A percentile compares a stretch with the other conserved stretches of the same genome.
Conservation (phyloP, 2,113 vertebrate species). For the Suricata suricatta region DNA sequence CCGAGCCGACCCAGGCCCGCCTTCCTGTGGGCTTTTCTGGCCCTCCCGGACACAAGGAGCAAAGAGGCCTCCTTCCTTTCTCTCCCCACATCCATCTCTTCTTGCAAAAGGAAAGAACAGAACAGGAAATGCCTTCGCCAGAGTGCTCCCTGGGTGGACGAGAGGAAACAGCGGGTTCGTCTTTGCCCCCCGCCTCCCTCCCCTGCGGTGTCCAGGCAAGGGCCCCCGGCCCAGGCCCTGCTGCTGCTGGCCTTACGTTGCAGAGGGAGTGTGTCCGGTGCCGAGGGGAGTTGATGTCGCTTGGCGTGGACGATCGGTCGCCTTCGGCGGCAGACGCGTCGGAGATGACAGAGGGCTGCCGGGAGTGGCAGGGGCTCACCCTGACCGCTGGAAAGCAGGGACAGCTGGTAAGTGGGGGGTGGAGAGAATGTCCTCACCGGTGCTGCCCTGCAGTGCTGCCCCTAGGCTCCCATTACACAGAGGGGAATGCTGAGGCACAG, state of each 20-base stretch:
- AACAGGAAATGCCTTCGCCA: slow-evolving; percentile 68
- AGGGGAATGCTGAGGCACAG: rapidly evolving
- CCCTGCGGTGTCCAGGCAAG: neutral
- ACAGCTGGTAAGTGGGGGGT: neutral
- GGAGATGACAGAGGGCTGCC: slow-evolving; percentile 96
- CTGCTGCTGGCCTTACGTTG: slow-evolving; percentile 93
- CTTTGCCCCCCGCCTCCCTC: neutral
- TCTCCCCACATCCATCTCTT: slow-evolving; percentile 72
- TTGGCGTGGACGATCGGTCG: slow-evolving; percentile 96
- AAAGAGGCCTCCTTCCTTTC: slow-evolving; percentile 67
- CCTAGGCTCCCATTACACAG: rapidly evolving
- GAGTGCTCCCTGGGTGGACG: slow-evolving; percentile 68
- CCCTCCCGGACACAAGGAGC: slow-evolving; percentile 70
- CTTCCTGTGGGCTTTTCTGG: slow-evolving; percentile 53
- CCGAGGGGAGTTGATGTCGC: slow-evolving; percentile 98
- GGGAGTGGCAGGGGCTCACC: slow-evolving; percentile 97
- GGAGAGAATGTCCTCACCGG: neutral
- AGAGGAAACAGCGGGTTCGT: slow-evolving; percentile 66
- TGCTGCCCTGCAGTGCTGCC: rapidly evolving
- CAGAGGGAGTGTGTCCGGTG: slow-evolving; percentile 99
- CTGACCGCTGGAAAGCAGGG: slow-evolving; percentile 89
- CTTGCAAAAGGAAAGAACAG: slow-evolving; percentile 72
- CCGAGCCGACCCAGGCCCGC: neutral
- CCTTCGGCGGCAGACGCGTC: slow-evolving; percentile 94
- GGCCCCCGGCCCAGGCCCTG: slow-evolving; percentile 53